Conservation (phyloP, 2,888 invertebrate genomes). For the Mythimna lalbum region DNA sequence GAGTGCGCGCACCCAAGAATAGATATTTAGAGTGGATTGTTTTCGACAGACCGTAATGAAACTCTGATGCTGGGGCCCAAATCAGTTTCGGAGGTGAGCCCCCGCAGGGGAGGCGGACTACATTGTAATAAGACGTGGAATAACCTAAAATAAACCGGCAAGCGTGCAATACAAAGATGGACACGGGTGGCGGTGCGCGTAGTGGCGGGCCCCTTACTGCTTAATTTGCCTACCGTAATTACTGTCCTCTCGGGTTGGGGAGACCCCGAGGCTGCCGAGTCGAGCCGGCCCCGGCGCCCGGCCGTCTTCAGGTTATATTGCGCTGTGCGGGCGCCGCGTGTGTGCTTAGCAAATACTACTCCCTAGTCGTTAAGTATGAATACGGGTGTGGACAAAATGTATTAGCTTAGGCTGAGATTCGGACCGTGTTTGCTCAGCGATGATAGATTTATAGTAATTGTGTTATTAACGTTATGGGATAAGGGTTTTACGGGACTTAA, state of each 20-base stretch:
- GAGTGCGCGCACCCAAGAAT: conserved; percentile 89
- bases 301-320: conserved; percentile 90
- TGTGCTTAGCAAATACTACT: conserved; percentile 89
- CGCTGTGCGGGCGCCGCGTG: conserved; percentile 89
- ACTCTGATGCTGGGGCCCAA: conserved; percentile 89
- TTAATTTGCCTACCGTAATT: conserved; percentile 92
- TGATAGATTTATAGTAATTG: conserved; percentile 91
- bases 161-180: conserved; percentile 86
- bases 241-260: conserved; percentile 90
- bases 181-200: conserved; percentile 77
- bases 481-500: conserved; percentile 90
- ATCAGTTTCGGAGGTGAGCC: conserved; percentile 89
- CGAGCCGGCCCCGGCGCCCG: conserved; percentile 70
- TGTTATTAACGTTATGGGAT: conserved; percentile 91
- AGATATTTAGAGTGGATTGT: conserved; percentile 91
- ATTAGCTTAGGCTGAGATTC: conserved; percentile 91
- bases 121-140: conserved; percentile 90
- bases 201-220: conserved; percentile 86
- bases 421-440: conserved; percentile 89
- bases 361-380: conserved; percentile 90
- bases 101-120: conserved; percentile 89
- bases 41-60: conserved; percentile 91
- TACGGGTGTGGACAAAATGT: conserved; percentile 91
- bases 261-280: conserved; percentile 80
- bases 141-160: conserved; percentile 89